These are phyloP conservation scores for Drosophila nigricruria DNA, from an alignment of 2,888 invertebrate species.

Conservation along the genomic window DNA sequence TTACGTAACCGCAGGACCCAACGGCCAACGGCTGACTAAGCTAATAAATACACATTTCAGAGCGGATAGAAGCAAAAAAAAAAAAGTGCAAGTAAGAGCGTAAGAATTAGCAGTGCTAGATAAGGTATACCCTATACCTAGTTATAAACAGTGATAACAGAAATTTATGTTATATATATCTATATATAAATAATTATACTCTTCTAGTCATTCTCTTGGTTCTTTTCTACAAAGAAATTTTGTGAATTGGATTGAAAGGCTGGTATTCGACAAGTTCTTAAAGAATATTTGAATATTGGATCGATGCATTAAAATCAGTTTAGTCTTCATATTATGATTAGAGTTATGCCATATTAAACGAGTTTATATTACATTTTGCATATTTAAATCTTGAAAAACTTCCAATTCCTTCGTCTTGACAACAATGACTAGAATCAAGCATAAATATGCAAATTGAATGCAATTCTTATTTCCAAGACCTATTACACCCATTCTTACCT, in stretches of 20 bases:
- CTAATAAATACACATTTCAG: constrained; percentile 49
- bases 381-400: too few species aligned
- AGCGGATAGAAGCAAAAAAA: not conserved
- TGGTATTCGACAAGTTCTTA: too few species aligned
- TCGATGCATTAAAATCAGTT: too few species aligned
- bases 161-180: not conserved
- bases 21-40: constrained; percentile 19
- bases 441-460: not conserved
- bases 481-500: not conserved
- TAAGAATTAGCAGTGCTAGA: not conserved
- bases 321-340: too few species aligned
- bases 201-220: not conserved
- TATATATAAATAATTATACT: not conserved
- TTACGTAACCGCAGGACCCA: constrained; percentile 31
- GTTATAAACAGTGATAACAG: not conserved
- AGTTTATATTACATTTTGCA: too few species aligned
- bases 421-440: not conserved
- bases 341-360: too few species aligned
- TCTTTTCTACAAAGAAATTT: not conserved
- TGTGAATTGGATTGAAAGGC: too few species aligned
- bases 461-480: not conserved
- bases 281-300: too few species aligned
- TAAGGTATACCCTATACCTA: not conserved
- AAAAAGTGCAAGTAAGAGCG: not conserved
- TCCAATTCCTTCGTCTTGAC: too few species aligned